Base-by-base conservation (phyloP, 92 coral and sea anemone genomes). In the Siderastrea siderea region DNA sequence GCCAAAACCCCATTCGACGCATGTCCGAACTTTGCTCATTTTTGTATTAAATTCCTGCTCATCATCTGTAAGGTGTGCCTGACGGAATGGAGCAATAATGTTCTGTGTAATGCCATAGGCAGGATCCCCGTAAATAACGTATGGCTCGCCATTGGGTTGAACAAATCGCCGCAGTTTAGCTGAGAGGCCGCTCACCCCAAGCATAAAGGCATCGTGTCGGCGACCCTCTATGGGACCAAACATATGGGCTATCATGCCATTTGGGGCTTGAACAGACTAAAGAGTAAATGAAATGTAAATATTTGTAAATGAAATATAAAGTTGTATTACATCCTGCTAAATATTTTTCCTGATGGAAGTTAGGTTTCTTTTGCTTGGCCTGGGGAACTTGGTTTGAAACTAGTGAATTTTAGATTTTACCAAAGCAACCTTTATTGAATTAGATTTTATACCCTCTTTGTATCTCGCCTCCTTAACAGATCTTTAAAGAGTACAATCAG, bases 141-240 rank as follows among this genome's bases (percentile, higher is more conserved):
- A 84, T n/a, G 91, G 89, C 74, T 92, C 86, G 43, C 93, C 95
- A 85, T 61, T 89, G 71, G 95, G 92, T 58, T 74, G 74, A 48
- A 59, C 85, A 84, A 92, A 63, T 67, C 81, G 69, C 3, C 68
- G 65, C 85, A 89, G 87, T 73, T 92, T 89, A 46, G 78, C 86
- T 15, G 64, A 59, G 82, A 89, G 87, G 52, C 78, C 78, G 58
- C 95, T 92, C 51, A 52, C 91, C 53, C 91, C 83, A 70, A 92
- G 95, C 90, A 92, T 92, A 71, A 89, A 89, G 14, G 93, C 89
- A 43, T 92, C 91, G 8, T 92, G 95, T 57, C 89, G 69, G 50
- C 93, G 72, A 46, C 95, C 93, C 71, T 92, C 91, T 10, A 89
- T 65, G 2, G 93, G 95, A 3, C 91, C 93, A 75, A 89, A 89